Evolutionary conservation across 2,888 invertebrate species (phyloP), one percentile per base, ranked within the genome.

Genomic region (Tribolium freemani): DNA sequence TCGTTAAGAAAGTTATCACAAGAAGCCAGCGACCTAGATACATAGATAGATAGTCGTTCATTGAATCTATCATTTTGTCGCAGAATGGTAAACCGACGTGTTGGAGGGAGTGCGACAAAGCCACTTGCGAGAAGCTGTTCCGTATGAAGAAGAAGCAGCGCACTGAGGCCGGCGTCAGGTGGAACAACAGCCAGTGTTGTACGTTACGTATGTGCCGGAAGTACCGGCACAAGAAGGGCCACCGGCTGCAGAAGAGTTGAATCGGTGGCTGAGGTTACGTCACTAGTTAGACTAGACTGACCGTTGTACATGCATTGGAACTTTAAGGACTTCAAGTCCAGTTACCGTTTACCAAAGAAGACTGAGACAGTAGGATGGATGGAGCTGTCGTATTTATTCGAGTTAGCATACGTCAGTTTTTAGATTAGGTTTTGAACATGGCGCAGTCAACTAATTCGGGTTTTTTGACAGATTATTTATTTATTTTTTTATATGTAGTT

Each of bases 51-150:
- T 1, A 16, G 16, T 2, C 16, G 1, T 16, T 16, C 2, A 16
- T 2, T 16, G 16, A 16, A 16, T 16, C 1, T 16, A 10, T n/a
- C 46, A 16, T 20, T 45, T 26, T 76, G 75, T 85, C 87, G 0
- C 87, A 96, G 96, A 94, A 95, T 84, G 94, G 95, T 63, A 91
- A 91, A 81, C 91, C 93, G 71, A 92, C 91, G 71, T 96, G 96
- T 86, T 92, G 93, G 77, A 89, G 95, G 83, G 91, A 92, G n/a
- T 94, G 95, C 86, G 91, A 92, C n/a, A 90, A 91, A 71, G 90
- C 91, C 45, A 89, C 92, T 74, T 94, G 94, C 86, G 90, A 89
- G 76, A 88, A 88, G 76, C 87, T 85, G 82, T 86, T 83, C 69
- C 85, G 83, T 77, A 87, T 85, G 82, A 86, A 83, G 81, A 86